phyloP scores from a whole-genome alignment of 1,140 invertebrate genomes.

The Latrodectus geometricus region DNA sequence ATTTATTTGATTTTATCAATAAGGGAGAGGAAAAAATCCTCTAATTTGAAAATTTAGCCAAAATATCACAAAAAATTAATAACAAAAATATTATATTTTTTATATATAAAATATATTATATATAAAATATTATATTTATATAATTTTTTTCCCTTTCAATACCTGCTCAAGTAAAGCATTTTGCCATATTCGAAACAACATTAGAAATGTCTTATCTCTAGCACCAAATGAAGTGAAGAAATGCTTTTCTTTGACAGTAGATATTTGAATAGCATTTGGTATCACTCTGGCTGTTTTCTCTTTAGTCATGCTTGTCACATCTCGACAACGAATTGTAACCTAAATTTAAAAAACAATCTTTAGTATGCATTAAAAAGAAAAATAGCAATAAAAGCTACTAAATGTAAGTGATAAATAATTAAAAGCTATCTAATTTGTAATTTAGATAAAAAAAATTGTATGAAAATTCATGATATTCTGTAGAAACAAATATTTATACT shows the following conservation, averaged over 20 bases:
- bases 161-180: constrained; percentile 92
- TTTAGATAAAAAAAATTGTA: not conserved
- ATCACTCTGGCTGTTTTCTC: constrained; percentile 91
- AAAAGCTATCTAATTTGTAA: too few relatives aligned
- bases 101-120: too few relatives aligned
- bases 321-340: constrained; percentile 72
- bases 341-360: constrained; percentile 70
- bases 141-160: constrained; percentile 52
- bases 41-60: too few relatives aligned
- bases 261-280: constrained; percentile 92
- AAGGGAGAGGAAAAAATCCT: too few relatives aligned
- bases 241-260: constrained; percentile 85
- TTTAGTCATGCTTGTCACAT: constrained; percentile 91
- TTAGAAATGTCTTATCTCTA: constrained; percentile 92
- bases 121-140: too few relatives aligned
- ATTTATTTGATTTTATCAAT: too few relatives aligned
- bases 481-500: too few relatives aligned
- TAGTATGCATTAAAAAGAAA: not conserved
- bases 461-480: constrained; percentile 74
- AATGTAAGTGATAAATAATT: too few relatives aligned
- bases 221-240: constrained; percentile 94
- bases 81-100: too few relatives aligned
- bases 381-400: too few relatives aligned
- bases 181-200: constrained; percentile 96
- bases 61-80: too few relatives aligned